These are phyloP conservation scores for Pollenia amentaria DNA, from an alignment of 2,888 invertebrate species.

Conservation along the genomic window DNA sequence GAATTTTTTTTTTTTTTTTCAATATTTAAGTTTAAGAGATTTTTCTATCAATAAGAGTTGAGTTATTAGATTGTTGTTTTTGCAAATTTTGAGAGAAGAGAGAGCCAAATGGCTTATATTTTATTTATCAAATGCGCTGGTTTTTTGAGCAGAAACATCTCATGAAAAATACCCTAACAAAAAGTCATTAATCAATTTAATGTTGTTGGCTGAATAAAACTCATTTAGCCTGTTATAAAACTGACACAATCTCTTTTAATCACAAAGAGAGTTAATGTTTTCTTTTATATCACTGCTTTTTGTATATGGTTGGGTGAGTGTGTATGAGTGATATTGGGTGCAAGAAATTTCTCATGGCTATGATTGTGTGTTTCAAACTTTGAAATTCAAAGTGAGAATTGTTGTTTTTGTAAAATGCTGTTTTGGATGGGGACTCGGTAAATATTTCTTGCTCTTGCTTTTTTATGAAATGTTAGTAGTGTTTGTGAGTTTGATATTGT, in stretches of 20 bases:
- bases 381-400: background rate
- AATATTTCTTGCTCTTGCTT: constrained; percentile 48
- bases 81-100: background rate
- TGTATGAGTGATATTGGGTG: constrained; percentile 26
- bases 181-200: constrained; percentile 70
- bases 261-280: constrained; percentile 63
- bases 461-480: background rate
- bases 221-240: constrained; percentile 57
- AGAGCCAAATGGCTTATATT: background rate
- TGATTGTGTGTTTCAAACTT: constrained; percentile 3
- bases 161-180: constrained; percentile 18
- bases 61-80: background rate
- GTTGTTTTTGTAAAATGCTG: background rate
- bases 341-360: constrained; percentile 56
- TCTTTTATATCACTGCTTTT: constrained; percentile 18
- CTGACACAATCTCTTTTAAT: constrained; percentile 52
- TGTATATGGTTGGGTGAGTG: background rate
- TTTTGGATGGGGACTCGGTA: constrained; percentile 32
- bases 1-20: background rate
- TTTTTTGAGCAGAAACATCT: background rate
- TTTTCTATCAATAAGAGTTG: background rate
- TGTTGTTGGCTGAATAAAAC: constrained; percentile 65
- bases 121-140: constrained; percentile 38
- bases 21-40: constrained; percentile 6
- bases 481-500: constrained; percentile 25